These are phyloP conservation scores for Scytalopus superciliaris DNA, from an alignment of 2,113 vertebrate species.

Conservation along the genomic window DNA sequence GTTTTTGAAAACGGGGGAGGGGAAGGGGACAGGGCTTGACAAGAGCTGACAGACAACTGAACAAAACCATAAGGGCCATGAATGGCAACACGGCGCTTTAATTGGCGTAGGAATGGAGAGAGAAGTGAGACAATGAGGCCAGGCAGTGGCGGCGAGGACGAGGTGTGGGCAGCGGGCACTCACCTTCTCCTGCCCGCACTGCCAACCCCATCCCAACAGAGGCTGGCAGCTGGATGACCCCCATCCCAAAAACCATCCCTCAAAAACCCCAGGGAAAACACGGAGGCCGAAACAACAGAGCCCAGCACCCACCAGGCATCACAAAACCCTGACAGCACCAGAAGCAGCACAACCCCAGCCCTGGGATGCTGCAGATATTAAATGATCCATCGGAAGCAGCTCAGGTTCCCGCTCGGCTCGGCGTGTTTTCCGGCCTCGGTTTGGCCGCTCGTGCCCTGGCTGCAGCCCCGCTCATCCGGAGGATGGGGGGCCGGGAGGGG, in stretches of 20 bases:
- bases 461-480: conserved; percentile 3
- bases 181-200: neutral
- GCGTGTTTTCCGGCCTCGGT: neutral
- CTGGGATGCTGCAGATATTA: neutral
- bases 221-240: neutral
- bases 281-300: neutral
- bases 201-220: neutral
- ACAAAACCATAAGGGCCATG: conserved; percentile 67
- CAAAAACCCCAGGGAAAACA: neutral
- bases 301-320: neutral
- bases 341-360: neutral
- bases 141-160: neutral
- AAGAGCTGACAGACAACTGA: conserved; percentile 66
- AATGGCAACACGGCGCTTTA: conserved; percentile 61
- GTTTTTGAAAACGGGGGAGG: conserved; percentile 54
- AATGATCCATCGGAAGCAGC: neutral
- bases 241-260: neutral
- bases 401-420: neutral
- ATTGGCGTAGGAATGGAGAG: conserved; percentile 50
- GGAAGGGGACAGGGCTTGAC: conserved; percentile 57
- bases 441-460: conserved; percentile 10
- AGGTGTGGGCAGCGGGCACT: neutral
- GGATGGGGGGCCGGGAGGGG: neutral
- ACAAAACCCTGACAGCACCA: neutral
- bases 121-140: conserved; percentile 65